Percentiles rank a stretch among this genome's conserved stretches.
These are phyloP conservation scores for Cherax quadricarinatus DNA, from an alignment of 1,140 invertebrate species.

Conservation along the genomic window DNA sequence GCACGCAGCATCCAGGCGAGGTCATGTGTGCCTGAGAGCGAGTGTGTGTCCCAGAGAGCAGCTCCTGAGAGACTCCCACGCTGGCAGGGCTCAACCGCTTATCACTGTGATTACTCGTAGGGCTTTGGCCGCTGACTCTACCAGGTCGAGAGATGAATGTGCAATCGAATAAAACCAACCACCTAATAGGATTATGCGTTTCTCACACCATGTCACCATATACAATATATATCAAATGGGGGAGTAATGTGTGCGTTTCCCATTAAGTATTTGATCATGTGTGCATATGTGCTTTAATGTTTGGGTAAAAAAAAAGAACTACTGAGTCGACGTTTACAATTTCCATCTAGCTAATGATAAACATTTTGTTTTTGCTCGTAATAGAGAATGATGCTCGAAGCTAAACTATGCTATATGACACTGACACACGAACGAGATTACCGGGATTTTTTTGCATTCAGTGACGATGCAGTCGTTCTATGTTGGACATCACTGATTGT, in stretches of 20 bases:
- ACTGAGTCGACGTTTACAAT: no score
- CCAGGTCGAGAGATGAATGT: background rate
- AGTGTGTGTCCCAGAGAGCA: background rate
- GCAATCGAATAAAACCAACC: background rate
- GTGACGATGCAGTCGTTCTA: no score
- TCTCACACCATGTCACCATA: background rate
- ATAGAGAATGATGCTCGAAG: no score
- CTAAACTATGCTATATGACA: no score
- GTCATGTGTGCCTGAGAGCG: background rate
- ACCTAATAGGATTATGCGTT: background rate
- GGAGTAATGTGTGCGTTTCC: background rate
- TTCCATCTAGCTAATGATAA: no score
- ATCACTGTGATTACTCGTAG: background rate
- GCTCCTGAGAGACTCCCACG: background rate
- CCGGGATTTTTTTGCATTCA: no score
- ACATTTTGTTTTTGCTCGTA: no score
- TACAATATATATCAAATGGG: background rate
- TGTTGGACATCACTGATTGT: no score
- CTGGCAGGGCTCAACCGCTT: background rate
- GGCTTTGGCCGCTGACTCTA: background rate
- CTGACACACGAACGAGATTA: no score
- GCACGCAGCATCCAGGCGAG: slow-evolving; percentile 6
- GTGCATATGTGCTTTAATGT: no score
- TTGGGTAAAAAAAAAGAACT: no score
- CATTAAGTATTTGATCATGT: background rate